Evolutionary conservation across 2,797 vertebrate genomes (phyloP).

Genomic region (Psittacula echo): DNA sequence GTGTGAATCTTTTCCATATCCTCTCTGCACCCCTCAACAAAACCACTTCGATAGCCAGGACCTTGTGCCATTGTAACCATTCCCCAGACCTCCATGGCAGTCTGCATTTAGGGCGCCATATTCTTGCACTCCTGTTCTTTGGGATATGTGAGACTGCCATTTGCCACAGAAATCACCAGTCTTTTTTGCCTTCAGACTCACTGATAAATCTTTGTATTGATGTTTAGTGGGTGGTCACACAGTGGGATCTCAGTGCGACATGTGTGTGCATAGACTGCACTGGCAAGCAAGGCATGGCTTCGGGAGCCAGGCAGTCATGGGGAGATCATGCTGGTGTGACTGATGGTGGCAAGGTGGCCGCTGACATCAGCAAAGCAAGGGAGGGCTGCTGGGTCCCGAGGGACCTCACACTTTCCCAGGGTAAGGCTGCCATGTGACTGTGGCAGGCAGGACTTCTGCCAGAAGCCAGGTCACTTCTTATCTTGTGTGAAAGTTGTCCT

Average conservation of each 20-base stretch:
- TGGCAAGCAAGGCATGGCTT: accelerated
- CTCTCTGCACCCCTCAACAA: not conserved
- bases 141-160: not conserved
- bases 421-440: not conserved
- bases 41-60: not conserved
- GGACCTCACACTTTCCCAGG: not conserved
- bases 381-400: not conserved
- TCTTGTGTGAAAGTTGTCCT: not conserved
- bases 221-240: accelerated
- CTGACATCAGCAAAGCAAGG: not conserved
- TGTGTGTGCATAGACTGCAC: not conserved
- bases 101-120: not conserved
- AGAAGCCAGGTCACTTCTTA: not conserved
- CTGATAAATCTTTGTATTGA: not conserved
- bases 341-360: accelerated
- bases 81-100: not conserved
- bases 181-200: not conserved
- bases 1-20: not conserved
- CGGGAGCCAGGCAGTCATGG: not conserved
- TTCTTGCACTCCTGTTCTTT: not conserved
- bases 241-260: not conserved
- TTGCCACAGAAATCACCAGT: not conserved
- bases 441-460: not conserved
- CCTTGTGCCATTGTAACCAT: not conserved
- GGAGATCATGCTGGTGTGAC: accelerated